Evolutionary conservation across 2,797 vertebrate genomes (phyloP).

Genomic region (Pseudomugil tenellus): DNA sequence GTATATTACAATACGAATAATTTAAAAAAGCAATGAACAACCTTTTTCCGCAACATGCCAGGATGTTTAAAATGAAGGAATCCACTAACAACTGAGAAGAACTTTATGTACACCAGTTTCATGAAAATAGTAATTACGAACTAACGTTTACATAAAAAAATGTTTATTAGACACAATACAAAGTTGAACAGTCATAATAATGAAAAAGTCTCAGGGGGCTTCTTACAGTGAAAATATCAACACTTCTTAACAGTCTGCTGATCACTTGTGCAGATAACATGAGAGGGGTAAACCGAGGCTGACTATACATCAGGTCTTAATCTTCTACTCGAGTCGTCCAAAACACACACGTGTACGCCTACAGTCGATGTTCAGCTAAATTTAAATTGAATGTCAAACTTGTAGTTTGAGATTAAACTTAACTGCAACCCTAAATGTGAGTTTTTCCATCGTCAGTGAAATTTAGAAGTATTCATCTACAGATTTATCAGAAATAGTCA

Average conservation of each 20-base stretch:
- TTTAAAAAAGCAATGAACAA: too few relatives aligned
- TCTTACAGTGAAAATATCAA: conserved; percentile 69
- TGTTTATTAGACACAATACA: conserved; percentile 22
- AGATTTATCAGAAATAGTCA: too few relatives aligned
- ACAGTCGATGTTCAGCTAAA: background rate
- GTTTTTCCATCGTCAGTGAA: background rate
- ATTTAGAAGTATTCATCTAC: background rate
- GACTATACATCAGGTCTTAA: conserved; percentile 33
- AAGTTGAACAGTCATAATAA: conserved; percentile 48
- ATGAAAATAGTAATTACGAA: too few relatives aligned
- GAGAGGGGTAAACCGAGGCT: conserved; percentile 44
- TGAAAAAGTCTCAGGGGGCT: conserved; percentile 48
- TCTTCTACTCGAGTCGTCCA: conserved; percentile 12
- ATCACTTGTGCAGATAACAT: conserved; percentile 48
- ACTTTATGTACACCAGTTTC: too few relatives aligned
- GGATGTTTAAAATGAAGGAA: too few relatives aligned
- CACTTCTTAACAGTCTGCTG: conserved; percentile 54
- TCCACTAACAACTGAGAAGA: too few relatives aligned
- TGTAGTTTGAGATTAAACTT: background rate
- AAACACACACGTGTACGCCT: background rate
- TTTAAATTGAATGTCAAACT: background rate
- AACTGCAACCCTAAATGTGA: background rate
- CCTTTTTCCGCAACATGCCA: too few relatives aligned
- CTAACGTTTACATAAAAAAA: too few relatives aligned
- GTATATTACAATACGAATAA: too few relatives aligned